These are phyloP conservation scores for Tortrix viridana DNA, from an alignment of 2,888 invertebrate species.

Conservation along the genomic window DNA sequence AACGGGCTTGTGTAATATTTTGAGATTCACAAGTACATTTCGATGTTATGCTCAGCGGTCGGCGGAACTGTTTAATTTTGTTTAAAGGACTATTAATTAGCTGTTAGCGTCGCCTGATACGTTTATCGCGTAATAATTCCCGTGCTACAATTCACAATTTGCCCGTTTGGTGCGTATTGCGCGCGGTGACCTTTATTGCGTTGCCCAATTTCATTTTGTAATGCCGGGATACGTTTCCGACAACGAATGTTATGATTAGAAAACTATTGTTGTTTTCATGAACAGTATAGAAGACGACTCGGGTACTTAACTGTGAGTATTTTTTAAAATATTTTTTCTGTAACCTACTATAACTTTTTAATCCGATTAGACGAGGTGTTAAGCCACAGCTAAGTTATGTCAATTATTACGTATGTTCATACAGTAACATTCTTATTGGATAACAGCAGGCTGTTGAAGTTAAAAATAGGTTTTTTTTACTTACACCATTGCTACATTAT, in stretches of 20 bases:
- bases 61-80: constrained; percentile 33
- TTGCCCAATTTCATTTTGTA: constrained; percentile 39
- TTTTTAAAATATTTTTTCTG: constrained; percentile 30
- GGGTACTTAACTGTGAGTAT: constrained; percentile 41
- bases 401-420: constrained; percentile 35
- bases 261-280: constrained; percentile 44
- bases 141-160: constrained; percentile 20
- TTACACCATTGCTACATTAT: constrained; percentile 11
- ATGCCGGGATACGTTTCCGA: constrained; percentile 41
- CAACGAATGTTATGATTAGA: constrained; percentile 37
- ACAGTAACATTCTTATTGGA: constrained; percentile 44
- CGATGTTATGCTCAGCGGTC: constrained; percentile 32
- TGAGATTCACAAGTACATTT: constrained; percentile 11
- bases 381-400: constrained; percentile 42
- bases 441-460: constrained; percentile 25
- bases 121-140: constrained; percentile 27
- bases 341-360: constrained; percentile 36
- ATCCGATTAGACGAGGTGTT: constrained; percentile 40
- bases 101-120: constrained; percentile 38
- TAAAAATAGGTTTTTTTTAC: constrained; percentile 23
- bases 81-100: constrained; percentile 39
- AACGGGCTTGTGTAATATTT: constrained; percentile 35
- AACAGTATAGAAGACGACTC: constrained; percentile 37
- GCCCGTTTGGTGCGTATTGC: constrained; percentile 11
- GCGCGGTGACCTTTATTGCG: constrained; percentile 29